Evolutionary conservation across 2,113 vertebrate species (phyloP).

Genomic region (Daubentonia madagascariensis): DNA sequence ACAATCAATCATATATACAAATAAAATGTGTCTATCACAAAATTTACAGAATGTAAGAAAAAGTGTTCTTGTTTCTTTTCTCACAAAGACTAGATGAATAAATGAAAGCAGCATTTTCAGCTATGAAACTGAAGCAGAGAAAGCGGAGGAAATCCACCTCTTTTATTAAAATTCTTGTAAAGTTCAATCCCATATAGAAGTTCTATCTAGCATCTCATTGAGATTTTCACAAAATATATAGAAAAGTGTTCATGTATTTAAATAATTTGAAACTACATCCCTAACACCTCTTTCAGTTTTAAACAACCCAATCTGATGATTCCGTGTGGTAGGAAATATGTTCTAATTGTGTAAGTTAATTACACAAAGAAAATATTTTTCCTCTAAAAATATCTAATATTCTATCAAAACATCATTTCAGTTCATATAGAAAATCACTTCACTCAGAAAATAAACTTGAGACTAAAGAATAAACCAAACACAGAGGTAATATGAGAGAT

Average conservation of each 20-base stretch:
- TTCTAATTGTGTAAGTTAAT: background rate
- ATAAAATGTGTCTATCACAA: background rate
- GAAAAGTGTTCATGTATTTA: background rate
- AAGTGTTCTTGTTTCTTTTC: background rate
- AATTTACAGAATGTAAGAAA: background rate
- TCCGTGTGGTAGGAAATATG: background rate
- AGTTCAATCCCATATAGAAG: constrained; percentile 17
- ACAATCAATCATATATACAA: background rate
- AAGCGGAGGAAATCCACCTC: background rate
- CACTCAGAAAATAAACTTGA: constrained; percentile 40
- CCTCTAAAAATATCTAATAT: constrained; percentile 19
- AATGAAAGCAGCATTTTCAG: constrained; percentile 29
- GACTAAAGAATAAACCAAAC: background rate
- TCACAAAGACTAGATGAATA: background rate
- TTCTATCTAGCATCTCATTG: background rate
- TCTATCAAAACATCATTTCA: constrained; percentile 31
- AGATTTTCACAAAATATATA: constrained; percentile 35
- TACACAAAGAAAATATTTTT: background rate
- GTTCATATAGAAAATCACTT: constrained; percentile 41
- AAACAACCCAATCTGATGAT: background rate
- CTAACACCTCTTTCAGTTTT: background rate
- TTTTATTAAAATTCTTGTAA: background rate
- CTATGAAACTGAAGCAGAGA: background rate
- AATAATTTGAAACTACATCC: background rate
- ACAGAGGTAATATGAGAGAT: background rate